A percentile compares a stretch with the other conserved stretches of the same genome.
phyloP scores from a whole-genome alignment of 1,140 invertebrate genomes.

The Formica exsecta region DNA sequence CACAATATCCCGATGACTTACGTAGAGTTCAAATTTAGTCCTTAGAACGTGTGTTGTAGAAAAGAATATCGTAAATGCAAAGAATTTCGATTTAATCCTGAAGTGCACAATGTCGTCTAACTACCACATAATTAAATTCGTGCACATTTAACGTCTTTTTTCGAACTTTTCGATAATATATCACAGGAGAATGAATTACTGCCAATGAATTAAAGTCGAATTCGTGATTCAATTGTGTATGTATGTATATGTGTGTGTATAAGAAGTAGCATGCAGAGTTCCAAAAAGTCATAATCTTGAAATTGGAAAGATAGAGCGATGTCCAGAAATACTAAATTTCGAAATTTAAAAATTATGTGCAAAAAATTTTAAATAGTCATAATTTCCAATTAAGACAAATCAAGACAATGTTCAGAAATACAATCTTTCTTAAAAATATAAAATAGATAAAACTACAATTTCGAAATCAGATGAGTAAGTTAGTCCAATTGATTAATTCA shows the following conservation, averaged over 20 bases:
- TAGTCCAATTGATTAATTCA: not conserved
- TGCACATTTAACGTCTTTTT: slow-evolving; percentile 6
- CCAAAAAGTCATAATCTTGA: too few species aligned
- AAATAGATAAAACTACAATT: not conserved
- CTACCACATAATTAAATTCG: slow-evolving; percentile 10
- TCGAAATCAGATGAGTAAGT: not conserved
- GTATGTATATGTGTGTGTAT: too few species aligned
- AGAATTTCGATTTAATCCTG: slow-evolving; percentile 23
- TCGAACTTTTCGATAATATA: not conserved
- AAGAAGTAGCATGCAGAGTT: too few species aligned
- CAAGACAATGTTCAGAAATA: too few species aligned
- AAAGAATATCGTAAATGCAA: slow-evolving; percentile 7
- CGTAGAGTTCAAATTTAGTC: slow-evolving; percentile 46
- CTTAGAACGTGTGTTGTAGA: slow-evolving; percentile 33
- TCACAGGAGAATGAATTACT: slow-evolving; percentile 25
- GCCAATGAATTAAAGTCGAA: not conserved
- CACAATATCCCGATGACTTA: not conserved
- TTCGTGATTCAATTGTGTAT: not conserved
- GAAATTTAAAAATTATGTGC: too few species aligned
- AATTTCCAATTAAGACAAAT: too few species aligned
- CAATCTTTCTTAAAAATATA: too few species aligned
- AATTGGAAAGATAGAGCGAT: too few species aligned
- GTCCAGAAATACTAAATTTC: too few species aligned
- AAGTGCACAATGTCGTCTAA: slow-evolving; percentile 3
- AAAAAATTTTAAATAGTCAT: too few species aligned